These are phyloP conservation scores for Tetranychus piercei DNA, from an alignment of 2,888 invertebrate species.

Conservation along the genomic window DNA sequence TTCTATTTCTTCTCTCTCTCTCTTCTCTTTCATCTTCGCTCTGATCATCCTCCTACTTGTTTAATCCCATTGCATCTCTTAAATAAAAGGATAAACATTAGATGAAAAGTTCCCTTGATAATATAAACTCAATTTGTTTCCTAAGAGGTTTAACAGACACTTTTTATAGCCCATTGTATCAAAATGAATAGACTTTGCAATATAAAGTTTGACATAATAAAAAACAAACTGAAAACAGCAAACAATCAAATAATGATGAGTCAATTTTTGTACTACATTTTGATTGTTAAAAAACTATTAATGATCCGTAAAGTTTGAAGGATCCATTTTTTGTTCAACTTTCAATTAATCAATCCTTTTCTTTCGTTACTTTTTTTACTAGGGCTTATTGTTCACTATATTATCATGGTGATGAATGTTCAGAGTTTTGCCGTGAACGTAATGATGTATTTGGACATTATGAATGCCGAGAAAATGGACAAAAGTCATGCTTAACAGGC, in stretches of 20 bases:
- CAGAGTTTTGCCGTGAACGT: conserved; percentile 75
- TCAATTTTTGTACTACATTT: not conserved
- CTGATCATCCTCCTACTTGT: not conserved
- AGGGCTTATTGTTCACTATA: conserved; percentile 31
- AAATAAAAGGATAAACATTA: not conserved
- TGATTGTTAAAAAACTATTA: not conserved
- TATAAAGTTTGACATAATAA: not conserved
- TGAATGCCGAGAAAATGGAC: conserved; percentile 62
- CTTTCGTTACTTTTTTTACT: not conserved
- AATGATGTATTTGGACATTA: conserved; percentile 90
- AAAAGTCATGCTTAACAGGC: conserved; percentile 70
- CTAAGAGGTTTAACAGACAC: too few relatives aligned
- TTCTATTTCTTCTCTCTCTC: not conserved
- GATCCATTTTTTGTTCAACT: not conserved
- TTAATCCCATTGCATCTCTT: not conserved
- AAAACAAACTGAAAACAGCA: not conserved
- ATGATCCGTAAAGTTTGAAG: not conserved
- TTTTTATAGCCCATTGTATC: not conserved
- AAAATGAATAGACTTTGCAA: not conserved
- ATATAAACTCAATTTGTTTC: not conserved
- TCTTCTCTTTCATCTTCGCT: not conserved
- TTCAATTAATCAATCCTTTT: not conserved
- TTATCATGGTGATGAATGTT: conserved; percentile 67
- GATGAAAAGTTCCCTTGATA: not conserved
- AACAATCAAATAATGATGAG: not conserved